These are phyloP conservation scores for Atherinomorus stipes DNA, from an alignment of 2,113 vertebrate species.

Conservation along the genomic window DNA sequence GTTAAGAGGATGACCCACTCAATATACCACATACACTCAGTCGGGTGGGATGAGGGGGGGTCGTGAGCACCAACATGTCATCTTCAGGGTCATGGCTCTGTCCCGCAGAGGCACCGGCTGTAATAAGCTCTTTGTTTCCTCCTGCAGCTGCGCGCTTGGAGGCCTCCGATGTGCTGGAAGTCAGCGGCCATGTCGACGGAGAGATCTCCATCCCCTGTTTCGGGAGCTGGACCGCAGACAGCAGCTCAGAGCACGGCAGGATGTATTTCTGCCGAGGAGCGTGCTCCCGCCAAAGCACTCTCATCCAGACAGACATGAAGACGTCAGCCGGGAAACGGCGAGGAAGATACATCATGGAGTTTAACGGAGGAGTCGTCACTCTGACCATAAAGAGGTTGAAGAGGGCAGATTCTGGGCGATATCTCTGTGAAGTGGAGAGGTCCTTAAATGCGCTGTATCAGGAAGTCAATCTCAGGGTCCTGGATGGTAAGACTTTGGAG, in stretches of 20 bases:
- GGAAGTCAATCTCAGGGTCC: constrained; percentile 59
- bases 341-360: constrained; percentile 63
- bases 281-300: constrained; percentile 40
- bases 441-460: constrained; percentile 8
- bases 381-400: constrained; percentile 68
- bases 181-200: constrained; percentile 49
- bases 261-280: constrained; percentile 65
- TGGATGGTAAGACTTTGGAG: constrained; percentile 42
- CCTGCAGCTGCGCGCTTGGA: constrained; percentile 19
- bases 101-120: not conserved
- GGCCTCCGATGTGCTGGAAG: constrained; percentile 21
- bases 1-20: no score
- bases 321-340: not conserved
- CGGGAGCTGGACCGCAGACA: constrained; percentile 24
- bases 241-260: constrained; percentile 8
- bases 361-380: constrained; percentile 40
- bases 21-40: no score
- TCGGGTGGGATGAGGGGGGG: no score
- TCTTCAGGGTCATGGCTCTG: no score
- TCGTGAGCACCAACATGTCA: no score
- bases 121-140: not conserved
- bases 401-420: constrained; percentile 51
- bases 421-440: constrained; percentile 53
- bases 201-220: constrained; percentile 62
- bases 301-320: constrained; percentile 21